Conservation (phyloP, 2,113 vertebrate species). For the Engraulis encrasicolus region DNA sequence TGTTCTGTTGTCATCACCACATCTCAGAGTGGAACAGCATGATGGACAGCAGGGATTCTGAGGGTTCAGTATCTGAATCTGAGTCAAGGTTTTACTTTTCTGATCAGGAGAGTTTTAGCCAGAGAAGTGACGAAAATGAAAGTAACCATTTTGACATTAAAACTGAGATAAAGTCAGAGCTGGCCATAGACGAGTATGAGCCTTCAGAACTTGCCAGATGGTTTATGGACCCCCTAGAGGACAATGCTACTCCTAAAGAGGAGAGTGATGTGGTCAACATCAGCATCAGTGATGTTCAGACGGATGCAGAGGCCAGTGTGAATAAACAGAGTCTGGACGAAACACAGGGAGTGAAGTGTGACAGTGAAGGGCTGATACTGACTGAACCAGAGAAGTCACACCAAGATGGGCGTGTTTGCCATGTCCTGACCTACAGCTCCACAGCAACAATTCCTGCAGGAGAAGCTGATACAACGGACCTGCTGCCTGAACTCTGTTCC, state of each 20-base stretch:
- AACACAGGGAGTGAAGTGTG: background rate
- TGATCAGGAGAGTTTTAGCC: background rate
- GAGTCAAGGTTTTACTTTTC: background rate
- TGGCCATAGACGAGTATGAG: background rate
- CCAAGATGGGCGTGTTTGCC: background rate
- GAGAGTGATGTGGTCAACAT: background rate
- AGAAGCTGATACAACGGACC: background rate
- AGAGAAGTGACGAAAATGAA: background rate
- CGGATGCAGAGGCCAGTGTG: background rate
- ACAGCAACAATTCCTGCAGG: background rate
- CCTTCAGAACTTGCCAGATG: background rate
- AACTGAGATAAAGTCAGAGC: background rate
- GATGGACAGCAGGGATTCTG: background rate
- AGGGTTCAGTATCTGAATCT: background rate
- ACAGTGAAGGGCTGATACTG: background rate
- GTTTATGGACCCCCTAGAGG: background rate
- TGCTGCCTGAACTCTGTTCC: too few relatives aligned
- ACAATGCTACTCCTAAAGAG: background rate
- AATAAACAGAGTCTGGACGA: background rate
- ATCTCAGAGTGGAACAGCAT: background rate
- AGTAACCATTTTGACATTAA: background rate
- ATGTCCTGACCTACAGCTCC: background rate
- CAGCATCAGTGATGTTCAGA: too few relatives aligned
- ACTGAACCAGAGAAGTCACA: background rate
- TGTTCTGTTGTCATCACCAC: background rate